phyloP scores from a whole-genome alignment of 2,797 vertebrate species.

The Podarcis siculus region DNA sequence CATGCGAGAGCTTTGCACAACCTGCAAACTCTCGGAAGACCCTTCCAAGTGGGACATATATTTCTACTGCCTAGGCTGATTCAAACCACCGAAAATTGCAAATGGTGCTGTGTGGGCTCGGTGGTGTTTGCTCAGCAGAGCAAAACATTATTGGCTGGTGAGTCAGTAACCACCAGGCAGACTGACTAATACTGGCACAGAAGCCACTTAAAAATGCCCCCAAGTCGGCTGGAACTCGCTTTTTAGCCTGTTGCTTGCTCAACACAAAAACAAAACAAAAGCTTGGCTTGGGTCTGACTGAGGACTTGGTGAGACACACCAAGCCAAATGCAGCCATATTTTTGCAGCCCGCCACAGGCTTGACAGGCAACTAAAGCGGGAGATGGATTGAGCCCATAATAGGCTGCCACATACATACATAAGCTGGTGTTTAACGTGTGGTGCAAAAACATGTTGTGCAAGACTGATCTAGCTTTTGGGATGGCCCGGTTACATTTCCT shows the following conservation, averaged over 20 bases:
- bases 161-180: conserved; percentile 18
- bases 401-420: neutral
- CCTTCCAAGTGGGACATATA: neutral
- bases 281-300: conserved; percentile 22
- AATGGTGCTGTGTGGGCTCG: neutral
- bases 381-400: neutral
- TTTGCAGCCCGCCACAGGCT: conserved; percentile 12
- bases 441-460: neutral
- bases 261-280: conserved; percentile 7
- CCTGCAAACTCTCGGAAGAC: neutral
- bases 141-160: conserved; percentile 36
- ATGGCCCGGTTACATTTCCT: neutral
- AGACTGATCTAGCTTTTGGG: neutral
- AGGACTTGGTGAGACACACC: conserved; percentile 15
- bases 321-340: neutral
- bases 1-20: too few relatives aligned
- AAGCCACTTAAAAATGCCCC: conserved; percentile 32
- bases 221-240: conserved; percentile 21
- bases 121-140: neutral
- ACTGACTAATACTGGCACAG: neutral
- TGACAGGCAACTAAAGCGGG: neutral
- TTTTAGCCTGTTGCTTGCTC: conserved; percentile 38
- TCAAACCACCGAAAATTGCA: neutral
- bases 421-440: neutral
- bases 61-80: conserved; percentile 6